These are phyloP conservation scores for Galbula dea DNA, from an alignment of 2,113 vertebrate species.

Conservation along the genomic window DNA sequence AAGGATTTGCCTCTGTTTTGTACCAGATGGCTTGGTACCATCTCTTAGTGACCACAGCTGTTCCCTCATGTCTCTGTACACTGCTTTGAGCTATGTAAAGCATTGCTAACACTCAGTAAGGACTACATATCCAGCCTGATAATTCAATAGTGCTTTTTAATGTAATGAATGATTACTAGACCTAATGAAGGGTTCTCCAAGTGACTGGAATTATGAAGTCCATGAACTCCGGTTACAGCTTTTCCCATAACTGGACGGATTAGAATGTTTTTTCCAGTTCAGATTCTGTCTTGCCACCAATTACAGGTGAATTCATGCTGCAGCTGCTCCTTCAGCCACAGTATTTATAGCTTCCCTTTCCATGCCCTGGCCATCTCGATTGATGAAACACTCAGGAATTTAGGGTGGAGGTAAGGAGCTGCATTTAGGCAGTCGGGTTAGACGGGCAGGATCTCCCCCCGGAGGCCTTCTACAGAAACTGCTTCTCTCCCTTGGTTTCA, in stretches of 20 bases:
- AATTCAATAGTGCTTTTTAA: neutral
- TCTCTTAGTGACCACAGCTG: neutral
- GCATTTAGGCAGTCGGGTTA: neutral
- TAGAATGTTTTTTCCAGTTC: neutral
- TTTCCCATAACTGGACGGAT: neutral
- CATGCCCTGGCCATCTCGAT: neutral
- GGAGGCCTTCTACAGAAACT: neutral
- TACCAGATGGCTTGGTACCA: neutral
- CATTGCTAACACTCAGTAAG: neutral
- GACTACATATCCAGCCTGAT: neutral
- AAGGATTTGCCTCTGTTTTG: neutral
- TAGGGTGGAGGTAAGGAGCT: neutral
- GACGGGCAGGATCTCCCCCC: constrained; percentile 28
- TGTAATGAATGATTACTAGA: neutral
- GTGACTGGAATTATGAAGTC: fast-evolving
- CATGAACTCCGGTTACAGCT: neutral
- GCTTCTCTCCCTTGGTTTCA: neutral
- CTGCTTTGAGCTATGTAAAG: neutral
- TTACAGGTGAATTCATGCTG: neutral
- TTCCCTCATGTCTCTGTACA: neutral
- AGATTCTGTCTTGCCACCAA: neutral
- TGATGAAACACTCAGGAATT: neutral
- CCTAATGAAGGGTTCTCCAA: neutral
- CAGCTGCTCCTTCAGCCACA: neutral
- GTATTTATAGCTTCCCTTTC: neutral